Evolutionary conservation across 2,113 vertebrate species (phyloP), one percentile per base, ranked within the genome.

Genomic region (Amblyornis subalaris): DNA sequence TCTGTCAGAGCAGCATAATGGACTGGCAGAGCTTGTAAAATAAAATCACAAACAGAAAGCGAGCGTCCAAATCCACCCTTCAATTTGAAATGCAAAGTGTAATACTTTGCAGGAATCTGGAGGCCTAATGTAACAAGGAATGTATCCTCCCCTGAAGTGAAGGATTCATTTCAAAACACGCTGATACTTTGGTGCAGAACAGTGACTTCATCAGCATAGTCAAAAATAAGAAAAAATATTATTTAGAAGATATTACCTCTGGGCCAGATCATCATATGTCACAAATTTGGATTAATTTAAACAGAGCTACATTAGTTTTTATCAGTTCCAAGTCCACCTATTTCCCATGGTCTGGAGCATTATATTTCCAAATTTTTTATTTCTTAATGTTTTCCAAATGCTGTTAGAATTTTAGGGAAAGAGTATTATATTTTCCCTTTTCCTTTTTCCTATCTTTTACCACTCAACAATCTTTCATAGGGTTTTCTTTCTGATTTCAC

Each of bases 321-420:
- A 82, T 60, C 50, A 62, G 58, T 79, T 96, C 76, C 86, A 93
- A 93, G 85, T 55, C 38, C 58, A 65, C 33, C 36, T 48, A 61
- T 91, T 87, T 89, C 61, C 50, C 66, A 61, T 44, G 53, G 40
- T 80, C 77, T 90, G 31, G 61, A 89, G 67, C 26, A 54, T 88
- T 57, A 51, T 70, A 89, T 88, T 87, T 88, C 71, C 64, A 83
- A 91, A 76, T 90, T 96, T 91, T 93, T 7, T 66, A 62, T 79
- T 90, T 93, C 70, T 31, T 93, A 94, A 93, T 85, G 79, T 76
- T 95, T 96, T 93, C 88, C 92, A 96, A 96, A 88, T 90, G 88
- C 61, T 71, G 9, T 73, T 78, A 87, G 58, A 93, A 94, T 87
- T 96, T 78, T 85, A 64, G 50, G 44, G 61, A 84, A 78, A 44